phyloP scores from a whole-genome alignment of 2,888 invertebrate species.

The Griposia aprilina region DNA sequence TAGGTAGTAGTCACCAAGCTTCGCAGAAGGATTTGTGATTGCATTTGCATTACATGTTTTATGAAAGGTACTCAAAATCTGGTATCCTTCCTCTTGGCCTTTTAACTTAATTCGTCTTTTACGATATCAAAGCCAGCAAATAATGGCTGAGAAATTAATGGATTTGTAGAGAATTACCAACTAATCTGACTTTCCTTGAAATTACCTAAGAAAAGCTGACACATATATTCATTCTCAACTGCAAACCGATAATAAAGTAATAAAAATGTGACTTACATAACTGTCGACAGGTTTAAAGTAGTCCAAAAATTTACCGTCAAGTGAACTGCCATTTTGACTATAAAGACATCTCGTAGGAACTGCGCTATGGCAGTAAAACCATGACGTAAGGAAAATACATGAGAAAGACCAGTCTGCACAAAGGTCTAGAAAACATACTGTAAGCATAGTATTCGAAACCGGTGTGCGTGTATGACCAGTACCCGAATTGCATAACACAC shows the following conservation, averaged over 20 bases:
- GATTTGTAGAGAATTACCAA: conserved; percentile 3
- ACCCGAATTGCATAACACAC: no score
- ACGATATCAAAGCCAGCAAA: not conserved
- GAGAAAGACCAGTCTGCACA: conserved; percentile 31
- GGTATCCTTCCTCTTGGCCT: not conserved
- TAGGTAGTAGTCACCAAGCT: not conserved
- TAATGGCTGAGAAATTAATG: not conserved
- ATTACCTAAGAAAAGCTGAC: conserved; percentile 24
- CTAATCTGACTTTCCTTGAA: not conserved
- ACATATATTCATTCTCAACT: conserved; percentile 33
- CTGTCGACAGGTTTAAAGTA: conserved; percentile 64
- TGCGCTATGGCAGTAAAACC: conserved; percentile 50
- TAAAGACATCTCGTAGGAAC: conserved; percentile 55
- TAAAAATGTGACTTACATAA: conserved; percentile 63
- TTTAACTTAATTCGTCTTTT: no score
- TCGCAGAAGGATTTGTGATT: not conserved
- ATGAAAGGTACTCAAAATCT: not conserved
- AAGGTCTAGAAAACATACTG: not conserved
- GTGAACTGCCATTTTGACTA: conserved; percentile 59
- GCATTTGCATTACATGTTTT: not conserved
- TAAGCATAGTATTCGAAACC: not conserved
- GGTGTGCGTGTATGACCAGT: not conserved
- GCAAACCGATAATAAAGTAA: conserved; percentile 59
- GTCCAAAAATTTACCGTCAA: conserved; percentile 65
- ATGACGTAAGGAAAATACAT: not conserved